Conservation (phyloP, 1,140 invertebrate genomes). For the roundworm (Caenorhabditis elegans) region WBcel235 BX284606.5:9479501-9480000, state of each 20-base stretch:
- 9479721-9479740: slow-evolving; percentile 19
- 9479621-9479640: slow-evolving; percentile 17
- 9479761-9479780: background rate
- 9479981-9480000: slow-evolving; percentile 15
- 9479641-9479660: slow-evolving; percentile 15
- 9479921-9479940: background rate
- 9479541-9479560: slow-evolving; percentile 15
- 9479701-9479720: slow-evolving; percentile 32
- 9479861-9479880: too few species aligned
- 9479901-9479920: too few species aligned
- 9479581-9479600: background rate
- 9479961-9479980: slow-evolving; percentile 28
- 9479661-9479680: background rate
- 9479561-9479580: background rate
- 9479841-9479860: slow-evolving; percentile 28
- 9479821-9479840: slow-evolving; percentile 14
- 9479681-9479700: slow-evolving; percentile 20
- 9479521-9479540: background rate
- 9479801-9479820: slow-evolving; percentile 1
- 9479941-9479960: slow-evolving; percentile 12
- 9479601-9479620: background rate
- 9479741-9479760: slow-evolving; percentile 8
- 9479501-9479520: background rate
- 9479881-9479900: too few species aligned
- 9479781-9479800: slow-evolving; percentile 6